phyloP scores from a whole-genome alignment of 2,113 vertebrate genomes.

The Eptesicus fuscus region DNA sequence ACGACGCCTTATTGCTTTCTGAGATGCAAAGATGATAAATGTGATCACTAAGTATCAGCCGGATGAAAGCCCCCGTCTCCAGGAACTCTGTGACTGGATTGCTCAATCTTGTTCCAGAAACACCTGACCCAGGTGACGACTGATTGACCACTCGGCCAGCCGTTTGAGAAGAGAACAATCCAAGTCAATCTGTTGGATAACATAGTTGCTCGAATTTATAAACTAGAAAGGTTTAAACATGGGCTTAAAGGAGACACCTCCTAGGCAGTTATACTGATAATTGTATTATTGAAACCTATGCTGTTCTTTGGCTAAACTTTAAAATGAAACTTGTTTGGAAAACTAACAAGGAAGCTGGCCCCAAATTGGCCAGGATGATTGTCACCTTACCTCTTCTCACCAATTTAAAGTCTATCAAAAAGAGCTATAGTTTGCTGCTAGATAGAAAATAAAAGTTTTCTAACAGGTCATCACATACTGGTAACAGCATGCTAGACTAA shows the following conservation, averaged over 20 bases:
- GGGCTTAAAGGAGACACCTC: not conserved
- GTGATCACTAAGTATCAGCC: not conserved
- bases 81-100: not conserved
- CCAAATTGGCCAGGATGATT: not conserved
- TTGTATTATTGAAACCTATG: not conserved
- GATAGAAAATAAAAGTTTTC: not conserved
- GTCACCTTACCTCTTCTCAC: not conserved
- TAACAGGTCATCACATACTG: not conserved
- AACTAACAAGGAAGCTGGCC: not conserved
- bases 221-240: not conserved
- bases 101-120: not conserved
- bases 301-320: slow-evolving; percentile 1
- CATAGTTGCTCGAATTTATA: slow-evolving; percentile 6
- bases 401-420: not conserved
- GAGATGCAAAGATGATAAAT: not conserved
- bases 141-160: not conserved
- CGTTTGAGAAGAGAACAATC: not conserved
- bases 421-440: not conserved
- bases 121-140: not conserved
- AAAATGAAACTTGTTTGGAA: not conserved
- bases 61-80: not conserved
- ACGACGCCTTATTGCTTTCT: not conserved
- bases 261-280: not conserved
- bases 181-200: slow-evolving; percentile 5
- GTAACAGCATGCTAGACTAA: not conserved